Conservation (phyloP, 2,888 invertebrate genomes). For the Athetis lepigone region DNA sequence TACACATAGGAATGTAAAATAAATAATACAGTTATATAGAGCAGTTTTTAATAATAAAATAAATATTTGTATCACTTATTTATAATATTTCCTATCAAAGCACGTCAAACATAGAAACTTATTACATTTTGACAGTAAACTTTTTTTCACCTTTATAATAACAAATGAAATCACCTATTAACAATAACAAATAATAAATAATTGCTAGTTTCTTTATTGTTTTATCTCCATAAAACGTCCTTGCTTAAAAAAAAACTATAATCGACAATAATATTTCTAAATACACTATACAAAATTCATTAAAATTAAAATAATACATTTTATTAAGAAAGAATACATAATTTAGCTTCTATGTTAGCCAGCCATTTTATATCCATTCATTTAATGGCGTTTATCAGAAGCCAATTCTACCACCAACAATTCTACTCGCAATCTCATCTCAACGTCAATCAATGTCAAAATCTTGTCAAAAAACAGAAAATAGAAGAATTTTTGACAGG, state of each 20-base stretch:
- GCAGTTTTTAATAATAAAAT: not conserved
- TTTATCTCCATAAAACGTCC: too few species aligned
- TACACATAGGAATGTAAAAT: not conserved
- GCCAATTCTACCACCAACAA: too few species aligned
- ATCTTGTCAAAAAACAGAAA: too few species aligned
- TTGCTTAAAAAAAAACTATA: not conserved
- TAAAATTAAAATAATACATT: not conserved
- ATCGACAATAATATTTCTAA: not conserved
- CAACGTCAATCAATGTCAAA: too few species aligned
- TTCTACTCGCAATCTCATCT: too few species aligned
- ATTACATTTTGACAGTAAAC: not conserved
- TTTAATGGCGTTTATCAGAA: too few species aligned
- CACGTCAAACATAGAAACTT: not conserved
- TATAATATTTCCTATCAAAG: not conserved
- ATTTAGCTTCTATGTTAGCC: too few species aligned
- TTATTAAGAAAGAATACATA: not conserved
- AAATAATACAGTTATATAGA: not conserved
- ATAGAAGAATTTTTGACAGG: too few species aligned
- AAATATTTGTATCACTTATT: not conserved
- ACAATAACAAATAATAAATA: too few species aligned
- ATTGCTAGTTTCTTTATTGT: not conserved
- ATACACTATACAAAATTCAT: not conserved
- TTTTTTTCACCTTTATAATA: not conserved
- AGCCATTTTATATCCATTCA: too few species aligned
- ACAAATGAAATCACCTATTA: too few species aligned